Percentiles rank a stretch among this genome's conserved stretches.
Evolutionary conservation across 2,888 invertebrate species (phyloP).

Genomic region (Dastarcus helophoroides): DNA sequence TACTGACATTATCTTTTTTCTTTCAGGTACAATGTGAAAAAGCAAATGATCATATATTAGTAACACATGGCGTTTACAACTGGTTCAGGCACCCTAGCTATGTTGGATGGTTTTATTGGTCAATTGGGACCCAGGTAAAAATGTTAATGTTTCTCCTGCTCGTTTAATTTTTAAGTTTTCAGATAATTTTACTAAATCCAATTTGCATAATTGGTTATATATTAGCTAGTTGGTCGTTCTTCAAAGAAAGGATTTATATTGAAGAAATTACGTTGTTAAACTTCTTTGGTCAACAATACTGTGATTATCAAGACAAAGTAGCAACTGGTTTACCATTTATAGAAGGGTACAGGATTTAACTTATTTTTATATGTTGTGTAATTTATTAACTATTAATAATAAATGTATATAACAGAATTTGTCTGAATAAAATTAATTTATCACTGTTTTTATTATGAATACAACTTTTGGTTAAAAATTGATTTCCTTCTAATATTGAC

Average conservation of each 20-base stretch:
- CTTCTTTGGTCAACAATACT: conserved; percentile 86
- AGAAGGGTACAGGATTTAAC: conserved; percentile 51
- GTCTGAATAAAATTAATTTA: not conserved
- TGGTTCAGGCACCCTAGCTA: conserved; percentile 90
- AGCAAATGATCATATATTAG: conserved; percentile 67
- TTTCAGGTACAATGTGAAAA: conserved; percentile 67
- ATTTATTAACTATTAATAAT: not conserved
- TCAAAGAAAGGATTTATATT: conserved; percentile 70
- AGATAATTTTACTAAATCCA: conserved; percentile 83
- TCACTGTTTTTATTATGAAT: not conserved
- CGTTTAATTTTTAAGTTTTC: conserved; percentile 25
- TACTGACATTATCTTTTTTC: conserved; percentile 5
- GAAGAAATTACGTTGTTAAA: conserved; percentile 83
- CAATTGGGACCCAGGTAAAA: conserved; percentile 87
- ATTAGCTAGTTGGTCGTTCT: conserved; percentile 83
- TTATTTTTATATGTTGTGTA: conserved; percentile 1
- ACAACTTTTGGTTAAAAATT: no score
- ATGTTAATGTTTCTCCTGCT: conserved; percentile 1
- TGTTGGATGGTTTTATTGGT: conserved; percentile 99
- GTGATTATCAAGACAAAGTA: conserved; percentile 73
- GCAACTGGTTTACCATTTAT: conserved; percentile 84
- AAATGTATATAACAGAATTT: not conserved
- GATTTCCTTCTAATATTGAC: no score
- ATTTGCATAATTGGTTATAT: conserved; percentile 72
- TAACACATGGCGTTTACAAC: conserved; percentile 83